A percentile compares a stretch with the other conserved stretches of the same genome.
Conservation (phyloP, 2,113 vertebrate genomes). For the Bos indicus region DNA sequence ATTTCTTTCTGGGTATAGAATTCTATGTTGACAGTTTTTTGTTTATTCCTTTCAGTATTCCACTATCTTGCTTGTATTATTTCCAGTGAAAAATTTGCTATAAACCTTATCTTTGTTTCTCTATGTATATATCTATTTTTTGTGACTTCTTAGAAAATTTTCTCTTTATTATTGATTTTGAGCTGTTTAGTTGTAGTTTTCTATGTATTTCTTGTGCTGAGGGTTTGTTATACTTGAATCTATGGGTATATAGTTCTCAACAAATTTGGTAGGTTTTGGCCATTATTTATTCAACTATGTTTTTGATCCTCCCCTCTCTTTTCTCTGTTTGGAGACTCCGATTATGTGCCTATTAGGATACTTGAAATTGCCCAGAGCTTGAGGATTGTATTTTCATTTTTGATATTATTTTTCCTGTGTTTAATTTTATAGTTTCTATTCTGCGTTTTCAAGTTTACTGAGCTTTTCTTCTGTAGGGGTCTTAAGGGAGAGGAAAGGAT, state of each 20-base stretch:
- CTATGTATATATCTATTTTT: background rate
- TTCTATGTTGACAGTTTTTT: background rate
- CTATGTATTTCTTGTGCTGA: background rate
- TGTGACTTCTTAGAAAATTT: background rate
- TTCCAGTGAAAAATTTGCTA: background rate
- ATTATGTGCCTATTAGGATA: background rate
- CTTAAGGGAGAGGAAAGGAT: background rate
- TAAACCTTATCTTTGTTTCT: background rate
- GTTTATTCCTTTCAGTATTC: background rate
- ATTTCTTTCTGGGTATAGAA: background rate
- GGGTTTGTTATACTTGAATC: background rate
- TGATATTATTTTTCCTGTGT: background rate
- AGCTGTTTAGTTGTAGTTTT: background rate
- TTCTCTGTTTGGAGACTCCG: background rate
- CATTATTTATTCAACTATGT: background rate
- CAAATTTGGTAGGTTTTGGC: background rate
- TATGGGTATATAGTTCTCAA: background rate
- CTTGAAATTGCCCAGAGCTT: background rate
- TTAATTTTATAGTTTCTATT: background rate
- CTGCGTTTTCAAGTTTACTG: background rate
- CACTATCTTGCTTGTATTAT: background rate
- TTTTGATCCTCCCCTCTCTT: background rate
- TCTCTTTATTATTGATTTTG: background rate
- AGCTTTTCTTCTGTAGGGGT: background rate
- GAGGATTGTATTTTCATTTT: background rate